These are phyloP conservation scores for Pelusios castaneus DNA, from an alignment of 2,113 vertebrate species.

Conservation along the genomic window DNA sequence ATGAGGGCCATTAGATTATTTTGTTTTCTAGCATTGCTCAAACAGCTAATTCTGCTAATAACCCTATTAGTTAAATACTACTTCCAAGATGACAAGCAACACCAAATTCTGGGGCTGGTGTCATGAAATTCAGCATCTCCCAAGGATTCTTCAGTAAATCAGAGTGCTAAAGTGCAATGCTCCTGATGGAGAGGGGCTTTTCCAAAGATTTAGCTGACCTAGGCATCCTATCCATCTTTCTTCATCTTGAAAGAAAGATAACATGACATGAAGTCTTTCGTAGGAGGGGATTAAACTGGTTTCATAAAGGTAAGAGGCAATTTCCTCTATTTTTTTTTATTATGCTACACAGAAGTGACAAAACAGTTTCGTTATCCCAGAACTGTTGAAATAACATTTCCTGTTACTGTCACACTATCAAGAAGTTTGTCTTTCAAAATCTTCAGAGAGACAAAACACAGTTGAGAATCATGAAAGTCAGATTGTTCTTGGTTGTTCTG, in stretches of 20 bases:
- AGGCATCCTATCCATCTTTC: neutral
- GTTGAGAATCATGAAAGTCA: slow-evolving; percentile 19
- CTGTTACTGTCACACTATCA: neutral
- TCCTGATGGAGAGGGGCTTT: neutral
- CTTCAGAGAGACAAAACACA: neutral
- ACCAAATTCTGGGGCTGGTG: neutral
- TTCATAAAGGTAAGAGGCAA: neutral
- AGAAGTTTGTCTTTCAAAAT: neutral
- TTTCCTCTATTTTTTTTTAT: neutral
- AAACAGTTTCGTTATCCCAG: neutral
- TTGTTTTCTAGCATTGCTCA: neutral
- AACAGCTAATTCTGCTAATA: neutral
- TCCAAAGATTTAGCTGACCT: neutral
- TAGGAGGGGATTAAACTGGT: neutral
- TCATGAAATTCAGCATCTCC: neutral
- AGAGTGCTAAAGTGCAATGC: neutral
- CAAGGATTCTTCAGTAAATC: neutral
- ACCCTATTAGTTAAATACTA: neutral
- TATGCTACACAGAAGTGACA: neutral
- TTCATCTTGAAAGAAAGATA: neutral
- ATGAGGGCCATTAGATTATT: neutral
- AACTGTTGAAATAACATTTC: slow-evolving; percentile 26
- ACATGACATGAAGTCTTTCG: neutral
- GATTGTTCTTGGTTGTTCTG: neutral
- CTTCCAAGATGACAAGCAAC: neutral